These are phyloP conservation scores for Albula glossodonta DNA, from an alignment of 2,113 vertebrate genomes.

Conservation along the genomic window DNA sequence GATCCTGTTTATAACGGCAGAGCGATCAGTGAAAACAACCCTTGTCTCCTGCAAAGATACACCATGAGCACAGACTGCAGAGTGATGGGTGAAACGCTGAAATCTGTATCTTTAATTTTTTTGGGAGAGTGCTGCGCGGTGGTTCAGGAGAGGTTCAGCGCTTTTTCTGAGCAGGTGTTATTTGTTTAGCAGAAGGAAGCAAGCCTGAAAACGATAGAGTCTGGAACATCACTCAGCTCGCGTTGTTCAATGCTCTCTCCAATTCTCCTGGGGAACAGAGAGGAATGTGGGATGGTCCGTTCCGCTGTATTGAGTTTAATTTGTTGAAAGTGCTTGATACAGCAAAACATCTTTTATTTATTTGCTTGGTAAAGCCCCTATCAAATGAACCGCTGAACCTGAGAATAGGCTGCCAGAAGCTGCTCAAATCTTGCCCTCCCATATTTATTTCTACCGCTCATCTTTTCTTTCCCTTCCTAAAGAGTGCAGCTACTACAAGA, in stretches of 20 bases:
- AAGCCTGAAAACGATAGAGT: constrained; percentile 17
- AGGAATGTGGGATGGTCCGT: constrained; percentile 29
- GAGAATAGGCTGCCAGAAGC: constrained; percentile 39
- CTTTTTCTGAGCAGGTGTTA: not conserved
- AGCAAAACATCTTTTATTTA: constrained; percentile 58
- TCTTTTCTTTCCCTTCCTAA: constrained; percentile 2
- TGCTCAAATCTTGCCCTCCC: constrained; percentile 24
- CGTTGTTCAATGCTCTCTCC: not conserved
- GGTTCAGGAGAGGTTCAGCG: not conserved
- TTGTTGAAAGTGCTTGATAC: constrained; percentile 53
- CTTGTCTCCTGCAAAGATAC: no score
- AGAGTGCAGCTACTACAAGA: not conserved
- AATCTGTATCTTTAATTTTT: not conserved
- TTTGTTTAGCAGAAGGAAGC: not conserved
- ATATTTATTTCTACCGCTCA: constrained; percentile 39
- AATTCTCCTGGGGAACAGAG: constrained; percentile 25
- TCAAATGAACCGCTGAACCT: constrained; percentile 53
- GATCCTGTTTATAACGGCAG: no score
- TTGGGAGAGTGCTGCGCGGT: not conserved
- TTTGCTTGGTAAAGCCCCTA: constrained; percentile 48
- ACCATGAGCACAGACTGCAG: no score
- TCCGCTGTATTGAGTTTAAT: constrained; percentile 56
- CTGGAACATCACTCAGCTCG: constrained; percentile 18
- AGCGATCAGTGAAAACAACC: no score
- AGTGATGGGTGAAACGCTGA: not conserved